A percentile compares a stretch with the other conserved stretches of the same genome.
Evolutionary conservation across 2,113 vertebrate genomes (phyloP).

Genomic region (Cinclus cinclus): DNA sequence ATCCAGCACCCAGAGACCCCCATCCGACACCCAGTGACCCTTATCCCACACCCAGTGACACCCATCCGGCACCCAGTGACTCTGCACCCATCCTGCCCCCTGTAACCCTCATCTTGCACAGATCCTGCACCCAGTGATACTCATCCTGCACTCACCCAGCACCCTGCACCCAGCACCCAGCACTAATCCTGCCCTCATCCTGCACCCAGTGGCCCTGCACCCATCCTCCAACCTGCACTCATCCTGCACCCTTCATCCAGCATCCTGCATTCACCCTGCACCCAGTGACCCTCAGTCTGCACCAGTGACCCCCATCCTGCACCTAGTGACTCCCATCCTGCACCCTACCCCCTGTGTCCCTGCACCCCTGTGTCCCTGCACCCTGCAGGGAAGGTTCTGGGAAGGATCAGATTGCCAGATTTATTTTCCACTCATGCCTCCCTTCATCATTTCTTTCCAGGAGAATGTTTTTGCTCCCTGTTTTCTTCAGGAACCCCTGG

Average conservation of each 20-base stretch:
- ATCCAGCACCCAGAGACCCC: background rate
- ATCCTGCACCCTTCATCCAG: too few relatives aligned
- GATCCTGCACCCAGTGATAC: background rate
- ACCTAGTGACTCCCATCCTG: rapidly evolving
- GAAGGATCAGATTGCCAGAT: background rate
- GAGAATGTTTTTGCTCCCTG: rapidly evolving
- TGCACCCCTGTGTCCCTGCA: background rate
- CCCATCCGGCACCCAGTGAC: background rate
- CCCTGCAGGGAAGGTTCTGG: background rate
- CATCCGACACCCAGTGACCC: background rate
- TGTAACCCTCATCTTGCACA: too few relatives aligned
- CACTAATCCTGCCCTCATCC: too few relatives aligned
- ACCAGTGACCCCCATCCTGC: too few relatives aligned
- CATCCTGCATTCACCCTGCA: too few relatives aligned
- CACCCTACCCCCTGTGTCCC: too few relatives aligned
- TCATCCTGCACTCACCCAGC: too few relatives aligned
- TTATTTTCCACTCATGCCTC: background rate
- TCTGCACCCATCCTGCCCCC: too few relatives aligned
- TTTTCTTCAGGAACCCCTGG: background rate
- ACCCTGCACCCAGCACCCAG: rapidly evolving
- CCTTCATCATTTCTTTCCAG: background rate
- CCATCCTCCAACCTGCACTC: background rate
- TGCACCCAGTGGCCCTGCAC: too few relatives aligned
- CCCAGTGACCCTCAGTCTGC: too few relatives aligned
- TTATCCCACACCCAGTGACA: background rate